A percentile compares a stretch with the other conserved stretches of the same genome.
These are phyloP conservation scores for Synanthedon andrenaeformis DNA, from an alignment of 2,888 invertebrate species.

Conservation along the genomic window DNA sequence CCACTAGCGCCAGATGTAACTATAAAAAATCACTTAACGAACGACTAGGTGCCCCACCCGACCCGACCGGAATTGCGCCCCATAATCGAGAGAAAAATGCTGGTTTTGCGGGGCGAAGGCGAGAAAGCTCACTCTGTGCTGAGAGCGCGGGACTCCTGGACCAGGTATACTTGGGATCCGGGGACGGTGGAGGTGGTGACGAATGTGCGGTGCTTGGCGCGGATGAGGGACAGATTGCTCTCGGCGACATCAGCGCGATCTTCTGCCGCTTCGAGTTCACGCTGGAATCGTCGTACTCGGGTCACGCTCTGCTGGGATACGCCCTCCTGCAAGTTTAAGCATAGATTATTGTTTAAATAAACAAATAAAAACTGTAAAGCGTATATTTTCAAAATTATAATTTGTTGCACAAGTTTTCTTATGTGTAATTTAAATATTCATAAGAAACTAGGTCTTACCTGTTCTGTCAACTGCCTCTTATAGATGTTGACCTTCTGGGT, in stretches of 20 bases:
- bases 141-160: slow-evolving; percentile 84
- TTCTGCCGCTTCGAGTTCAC: slow-evolving; percentile 97
- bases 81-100: slow-evolving; percentile 55
- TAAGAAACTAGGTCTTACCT: slow-evolving; percentile 62
- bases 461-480: slow-evolving; percentile 96
- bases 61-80: slow-evolving; percentile 66
- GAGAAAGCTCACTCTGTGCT: slow-evolving; percentile 50
- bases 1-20: slow-evolving; percentile 31
- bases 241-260: slow-evolving; percentile 96
- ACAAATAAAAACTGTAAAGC: too few relatives aligned
- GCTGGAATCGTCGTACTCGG: slow-evolving; percentile 97
- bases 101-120: slow-evolving; percentile 40
- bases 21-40: slow-evolving; percentile 48
- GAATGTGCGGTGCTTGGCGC: slow-evolving; percentile 98
- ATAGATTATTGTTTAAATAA: not conserved
- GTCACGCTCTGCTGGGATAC: slow-evolving; percentile 93
- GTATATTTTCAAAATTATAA: too few relatives aligned
- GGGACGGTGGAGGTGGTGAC: slow-evolving; percentile 94
- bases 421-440: not conserved
- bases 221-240: slow-evolving; percentile 93
- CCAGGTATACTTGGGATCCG: slow-evolving; percentile 91
- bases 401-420: too few relatives aligned
- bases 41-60: slow-evolving; percentile 56
- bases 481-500: slow-evolving; percentile 90
- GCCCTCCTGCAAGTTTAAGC: slow-evolving; percentile 76